Evolutionary conservation across 2,113 vertebrate species (phyloP).

Genomic region (Phyllopteryx taeniolatus): DNA sequence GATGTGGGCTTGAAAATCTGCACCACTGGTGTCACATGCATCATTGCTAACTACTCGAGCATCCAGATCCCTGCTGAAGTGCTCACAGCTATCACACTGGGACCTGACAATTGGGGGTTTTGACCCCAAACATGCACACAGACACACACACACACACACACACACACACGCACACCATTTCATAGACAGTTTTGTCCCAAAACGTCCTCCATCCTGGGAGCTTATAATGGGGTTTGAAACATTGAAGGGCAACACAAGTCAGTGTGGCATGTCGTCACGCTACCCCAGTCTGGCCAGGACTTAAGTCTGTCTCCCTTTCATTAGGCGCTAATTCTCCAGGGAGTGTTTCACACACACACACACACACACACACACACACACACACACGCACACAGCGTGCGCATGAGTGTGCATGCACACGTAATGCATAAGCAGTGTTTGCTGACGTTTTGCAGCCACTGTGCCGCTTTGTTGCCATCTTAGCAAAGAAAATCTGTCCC

Average conservation of each 20-base stretch:
- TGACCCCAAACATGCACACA: not conserved
- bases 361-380: slow-evolving; percentile 25
- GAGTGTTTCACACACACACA: slow-evolving; percentile 35
- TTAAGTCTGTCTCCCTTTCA: slow-evolving; percentile 51
- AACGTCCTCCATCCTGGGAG: slow-evolving; percentile 6
- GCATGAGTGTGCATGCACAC: not conserved
- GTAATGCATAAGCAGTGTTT: not conserved
- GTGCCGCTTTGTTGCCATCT: not conserved
- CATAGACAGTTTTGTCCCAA: slow-evolving; percentile 5
- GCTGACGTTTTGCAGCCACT: not conserved
- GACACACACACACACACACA: not conserved
- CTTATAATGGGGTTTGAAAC: slow-evolving; percentile 8
- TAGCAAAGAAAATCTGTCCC: not conserved
- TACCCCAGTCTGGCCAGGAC: slow-evolving; percentile 35
- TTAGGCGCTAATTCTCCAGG: slow-evolving; percentile 40
- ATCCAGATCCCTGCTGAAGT: slow-evolving; percentile 42
- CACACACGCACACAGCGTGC: slow-evolving; percentile 8
- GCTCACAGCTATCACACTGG: slow-evolving; percentile 44
- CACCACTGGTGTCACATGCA: slow-evolving; percentile 56
- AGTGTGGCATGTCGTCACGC: slow-evolving; percentile 50
- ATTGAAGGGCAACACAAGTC: slow-evolving; percentile 29
- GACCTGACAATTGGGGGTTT: slow-evolving; percentile 32
- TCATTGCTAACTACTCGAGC: slow-evolving; percentile 55
- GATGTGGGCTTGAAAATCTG: slow-evolving; percentile 44
- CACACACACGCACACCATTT: slow-evolving; percentile 10